Evolutionary conservation across 2,888 invertebrate genomes (phyloP).

Genomic region (Tryphoninae sp.): DNA sequence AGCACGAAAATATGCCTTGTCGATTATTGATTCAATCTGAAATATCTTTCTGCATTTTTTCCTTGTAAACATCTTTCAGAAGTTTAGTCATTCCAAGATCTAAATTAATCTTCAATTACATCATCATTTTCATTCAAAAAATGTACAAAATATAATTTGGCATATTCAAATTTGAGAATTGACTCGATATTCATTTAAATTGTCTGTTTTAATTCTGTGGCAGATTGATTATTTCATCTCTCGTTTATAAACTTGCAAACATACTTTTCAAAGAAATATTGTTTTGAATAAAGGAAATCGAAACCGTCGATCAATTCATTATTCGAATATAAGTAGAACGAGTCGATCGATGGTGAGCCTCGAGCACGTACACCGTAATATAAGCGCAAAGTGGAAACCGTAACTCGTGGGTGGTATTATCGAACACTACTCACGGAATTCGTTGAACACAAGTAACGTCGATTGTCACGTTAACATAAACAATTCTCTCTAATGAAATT

Average conservation of each 20-base stretch:
- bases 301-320: neutral
- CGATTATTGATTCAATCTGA: too few species aligned
- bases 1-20: too few species aligned
- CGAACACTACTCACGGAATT: constrained; percentile 47
- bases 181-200: too few species aligned
- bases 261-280: neutral
- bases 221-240: neutral
- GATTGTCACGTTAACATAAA: constrained; percentile 32
- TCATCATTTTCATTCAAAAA: too few species aligned
- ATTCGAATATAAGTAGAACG: constrained; percentile 7
- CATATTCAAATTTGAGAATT: too few species aligned
- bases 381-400: neutral
- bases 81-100: too few species aligned
- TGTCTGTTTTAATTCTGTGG: neutral
- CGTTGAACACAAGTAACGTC: constrained; percentile 4
- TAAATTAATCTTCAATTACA: too few species aligned
- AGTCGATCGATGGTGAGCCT: constrained; percentile 23
- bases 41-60: too few species aligned
- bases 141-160: too few species aligned
- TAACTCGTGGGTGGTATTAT: neutral
- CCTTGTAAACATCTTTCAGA: too few species aligned
- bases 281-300: neutral
- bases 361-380: neutral
- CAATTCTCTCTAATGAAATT: constrained; percentile 14
- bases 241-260: neutral